These are phyloP conservation scores for Pedicia rivosa DNA, from an alignment of 2,888 invertebrate species.

Conservation along the genomic window DNA sequence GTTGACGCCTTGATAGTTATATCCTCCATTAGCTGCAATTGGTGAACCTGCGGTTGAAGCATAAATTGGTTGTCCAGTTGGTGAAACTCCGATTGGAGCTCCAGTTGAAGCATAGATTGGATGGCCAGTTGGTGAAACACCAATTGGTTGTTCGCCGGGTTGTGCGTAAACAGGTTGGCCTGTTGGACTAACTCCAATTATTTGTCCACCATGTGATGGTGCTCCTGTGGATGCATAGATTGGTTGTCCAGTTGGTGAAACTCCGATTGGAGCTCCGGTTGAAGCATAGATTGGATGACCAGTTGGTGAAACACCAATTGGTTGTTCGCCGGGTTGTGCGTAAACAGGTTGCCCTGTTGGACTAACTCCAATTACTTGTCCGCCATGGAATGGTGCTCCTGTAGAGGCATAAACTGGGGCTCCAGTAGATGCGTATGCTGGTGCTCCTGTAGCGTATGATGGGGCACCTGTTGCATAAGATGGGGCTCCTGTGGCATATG, in stretches of 20 bases:
- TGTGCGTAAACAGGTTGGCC: background rate
- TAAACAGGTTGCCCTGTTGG: constrained; percentile 3
- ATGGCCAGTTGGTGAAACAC: constrained; percentile 3
- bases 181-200: background rate
- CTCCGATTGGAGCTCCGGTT: constrained; percentile 2
- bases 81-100: background rate
- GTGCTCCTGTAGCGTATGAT: background rate
- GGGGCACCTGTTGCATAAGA: too few relatives aligned
- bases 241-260: background rate
- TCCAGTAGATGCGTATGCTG: background rate
- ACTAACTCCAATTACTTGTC: constrained; percentile 3
- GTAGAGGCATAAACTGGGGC: background rate
- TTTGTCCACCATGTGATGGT: too few relatives aligned
- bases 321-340: background rate
- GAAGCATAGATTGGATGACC: background rate
- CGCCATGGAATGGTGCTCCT: constrained; percentile 1
- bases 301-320: constrained; percentile 2
- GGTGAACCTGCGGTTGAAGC: too few relatives aligned
- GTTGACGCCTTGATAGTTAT: background rate
- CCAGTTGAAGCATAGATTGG: background rate
- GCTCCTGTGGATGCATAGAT: constrained; percentile 1
- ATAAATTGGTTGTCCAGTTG: constrained; percentile 2
- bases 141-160: background rate
- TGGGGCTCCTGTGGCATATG: too few relatives aligned
- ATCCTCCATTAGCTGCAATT: background rate